Evolutionary conservation across 1,140 invertebrate genomes (phyloP).

Genomic region (Rhizoglyphus robini): DNA sequence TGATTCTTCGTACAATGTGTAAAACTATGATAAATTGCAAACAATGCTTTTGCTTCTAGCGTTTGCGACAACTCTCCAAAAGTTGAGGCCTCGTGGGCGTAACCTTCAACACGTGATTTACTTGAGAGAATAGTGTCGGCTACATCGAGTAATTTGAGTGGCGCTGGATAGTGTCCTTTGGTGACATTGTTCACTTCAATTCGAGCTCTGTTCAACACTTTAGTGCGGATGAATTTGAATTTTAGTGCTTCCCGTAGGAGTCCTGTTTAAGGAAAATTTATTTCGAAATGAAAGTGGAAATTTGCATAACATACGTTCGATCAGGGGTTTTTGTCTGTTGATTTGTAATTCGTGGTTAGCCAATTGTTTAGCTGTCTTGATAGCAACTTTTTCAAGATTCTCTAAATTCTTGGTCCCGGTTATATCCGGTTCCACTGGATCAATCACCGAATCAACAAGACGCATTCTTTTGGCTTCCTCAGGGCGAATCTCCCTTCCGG

Average conservation of each 20-base stretch:
- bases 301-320: constrained; percentile 8
- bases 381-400: constrained; percentile 80
- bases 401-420: constrained; percentile 45
- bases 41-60: constrained; percentile 74
- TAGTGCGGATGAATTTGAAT: constrained; percentile 65
- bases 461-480: constrained; percentile 90
- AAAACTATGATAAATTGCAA: constrained; percentile 86
- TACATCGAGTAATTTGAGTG: constrained; percentile 67
- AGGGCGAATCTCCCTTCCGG: constrained; percentile 73
- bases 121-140: constrained; percentile 74
- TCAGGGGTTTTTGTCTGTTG: constrained; percentile 51
- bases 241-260: constrained; percentile 52
- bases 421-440: constrained; percentile 68
- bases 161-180: constrained; percentile 88
- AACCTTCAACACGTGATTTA: constrained; percentile 62
- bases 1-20: constrained; percentile 96
- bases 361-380: constrained; percentile 66
- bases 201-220: constrained; percentile 78
- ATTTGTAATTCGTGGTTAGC: constrained; percentile 59
- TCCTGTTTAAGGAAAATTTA: constrained; percentile 28
- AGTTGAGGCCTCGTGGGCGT: constrained; percentile 66
- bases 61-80: constrained; percentile 86
- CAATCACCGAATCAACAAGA: constrained; percentile 76
- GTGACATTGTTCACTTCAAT: constrained; percentile 83
- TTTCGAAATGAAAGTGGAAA: too few relatives aligned